Conservation (phyloP, 2,113 vertebrate genomes). For the Cyanistes caeruleus region DNA sequence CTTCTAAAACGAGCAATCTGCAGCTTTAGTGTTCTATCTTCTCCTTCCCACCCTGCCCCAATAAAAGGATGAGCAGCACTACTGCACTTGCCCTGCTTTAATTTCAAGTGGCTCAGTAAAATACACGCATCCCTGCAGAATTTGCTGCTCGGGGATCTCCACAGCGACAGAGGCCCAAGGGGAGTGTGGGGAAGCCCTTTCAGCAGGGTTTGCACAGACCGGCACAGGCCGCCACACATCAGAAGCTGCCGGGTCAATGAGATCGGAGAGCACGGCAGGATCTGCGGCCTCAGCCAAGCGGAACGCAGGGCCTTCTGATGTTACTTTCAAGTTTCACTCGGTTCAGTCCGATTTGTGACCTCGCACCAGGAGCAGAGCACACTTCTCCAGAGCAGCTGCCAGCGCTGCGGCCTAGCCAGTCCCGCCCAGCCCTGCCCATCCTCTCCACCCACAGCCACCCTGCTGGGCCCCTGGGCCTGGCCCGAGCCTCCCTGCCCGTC, state of each 20-base stretch:
- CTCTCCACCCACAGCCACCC: fast-evolving
- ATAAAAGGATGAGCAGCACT: background rate
- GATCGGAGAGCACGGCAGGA: fast-evolving
- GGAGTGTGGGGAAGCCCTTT: fast-evolving
- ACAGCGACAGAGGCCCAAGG: fast-evolving
- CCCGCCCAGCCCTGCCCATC: fast-evolving
- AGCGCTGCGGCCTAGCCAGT: background rate
- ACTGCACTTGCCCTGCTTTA: background rate
- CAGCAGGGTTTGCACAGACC: fast-evolving
- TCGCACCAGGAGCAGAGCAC: fast-evolving
- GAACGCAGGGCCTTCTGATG: fast-evolving
- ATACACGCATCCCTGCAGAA: background rate
- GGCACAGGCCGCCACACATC: background rate
- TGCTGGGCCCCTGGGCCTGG: fast-evolving
- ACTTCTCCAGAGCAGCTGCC: fast-evolving
- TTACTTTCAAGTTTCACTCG: fast-evolving
- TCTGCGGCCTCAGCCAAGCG: fast-evolving
- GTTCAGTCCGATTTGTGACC: fast-evolving
- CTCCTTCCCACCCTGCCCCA: background rate
- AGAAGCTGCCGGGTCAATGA: fast-evolving
- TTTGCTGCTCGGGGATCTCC: background rate
- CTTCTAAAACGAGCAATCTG: background rate
- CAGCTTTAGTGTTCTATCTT: background rate
- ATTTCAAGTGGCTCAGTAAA: background rate
- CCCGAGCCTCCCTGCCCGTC: fast-evolving